Evolutionary conservation across 2,888 invertebrate species (phyloP), one percentile per base, ranked within the genome.

Genomic region (Aphidius colemani): DNA sequence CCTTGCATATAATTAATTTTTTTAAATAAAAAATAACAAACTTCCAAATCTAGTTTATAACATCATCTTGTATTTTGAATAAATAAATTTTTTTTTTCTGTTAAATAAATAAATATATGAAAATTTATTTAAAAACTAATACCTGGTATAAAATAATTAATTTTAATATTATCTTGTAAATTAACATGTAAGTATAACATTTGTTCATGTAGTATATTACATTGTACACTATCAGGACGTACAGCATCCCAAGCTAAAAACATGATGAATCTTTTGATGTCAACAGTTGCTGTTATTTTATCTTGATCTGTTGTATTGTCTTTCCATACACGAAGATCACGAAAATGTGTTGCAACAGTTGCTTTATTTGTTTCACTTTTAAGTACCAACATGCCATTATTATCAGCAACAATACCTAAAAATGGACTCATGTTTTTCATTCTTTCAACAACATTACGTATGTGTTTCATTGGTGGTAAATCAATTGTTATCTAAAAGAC

Each of bases 141-240:
- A 30, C 92, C 91, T 68, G 90, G 90, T 70, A 95, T 87, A 81
- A 93, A 92, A 78, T 92, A 94, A 82, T 94, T 91, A 66, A 95
- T 84, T 11, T 88, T 88, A 7, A 94, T 86, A 79, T 90, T 89
- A 61, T 90, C 90, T 66, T 91, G 88, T 18, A 90, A 87, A 70
- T 90, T 88, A 67, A 95, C 83, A 73, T 89, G 88, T 74, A 95
- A 82, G 76, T 93, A 91, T 0, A 94, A 88, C 74, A 92, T 85
- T 76, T 86, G 88, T 67, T 89, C 89, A 67, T 91, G 86, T 39
- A 92, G 86, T 66, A 95, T 89, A 77, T 92, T 92, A 76, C 94
- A 95, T 39, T 90, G 84, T 0, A 93, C 88, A 72, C 86, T 85
- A 56, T 87, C 87, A 51, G 92, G 91, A 65, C 89, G 89, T 57